Evolutionary conservation across 2,888 invertebrate species (phyloP), one percentile per base, ranked within the genome.

Genomic region (Tipula unca): DNA sequence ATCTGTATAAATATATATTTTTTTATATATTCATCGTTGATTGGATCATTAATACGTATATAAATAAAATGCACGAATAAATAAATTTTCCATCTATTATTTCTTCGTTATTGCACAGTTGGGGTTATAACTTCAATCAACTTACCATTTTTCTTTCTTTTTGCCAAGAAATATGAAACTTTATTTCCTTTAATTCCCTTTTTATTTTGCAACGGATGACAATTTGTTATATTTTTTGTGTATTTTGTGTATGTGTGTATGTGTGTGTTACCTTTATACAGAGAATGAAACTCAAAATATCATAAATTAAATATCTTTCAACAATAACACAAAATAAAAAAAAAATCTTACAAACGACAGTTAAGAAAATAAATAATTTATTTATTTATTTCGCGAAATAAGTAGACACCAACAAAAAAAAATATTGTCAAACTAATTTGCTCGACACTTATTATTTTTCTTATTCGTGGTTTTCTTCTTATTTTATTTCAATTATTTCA

Each of bases 51-150:
- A 69, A 69, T 69, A 48, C 17, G 6, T 10, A 13, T 39, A 39
- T 39, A 48, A 20, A 0, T 69, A 25, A 69, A 69, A 69, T 69
- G 69, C 25, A 69, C 20, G 69, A 48, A 48, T 48, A 17, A 17
- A 48, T 48, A 48, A 48, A 48, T 48, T 48, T 48, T 48, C 48
- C 48, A 17, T 25, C 69, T 69, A 25, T 69, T 69, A 69, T 69
- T 69, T 69, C 69, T 69, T 69, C 69, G 69, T 69, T 69, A 69
- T 1, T 69, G 69, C 69, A 69, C 69, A 69, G 69, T 69, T 69
- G 69, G 69, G 69, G 69, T 69, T 69, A 69, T 69, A 69, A 69
- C 69, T 69, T 69, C 69, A 69, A 69, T 69, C 69, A 69, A 69
- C 69, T 69, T 69, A 69, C 69, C 48, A 48, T 48, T 48, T 48